Percentiles rank a stretch among this genome's conserved stretches.
Conservation (phyloP, 2,888 invertebrate species). For the Catocala nupta region DNA sequence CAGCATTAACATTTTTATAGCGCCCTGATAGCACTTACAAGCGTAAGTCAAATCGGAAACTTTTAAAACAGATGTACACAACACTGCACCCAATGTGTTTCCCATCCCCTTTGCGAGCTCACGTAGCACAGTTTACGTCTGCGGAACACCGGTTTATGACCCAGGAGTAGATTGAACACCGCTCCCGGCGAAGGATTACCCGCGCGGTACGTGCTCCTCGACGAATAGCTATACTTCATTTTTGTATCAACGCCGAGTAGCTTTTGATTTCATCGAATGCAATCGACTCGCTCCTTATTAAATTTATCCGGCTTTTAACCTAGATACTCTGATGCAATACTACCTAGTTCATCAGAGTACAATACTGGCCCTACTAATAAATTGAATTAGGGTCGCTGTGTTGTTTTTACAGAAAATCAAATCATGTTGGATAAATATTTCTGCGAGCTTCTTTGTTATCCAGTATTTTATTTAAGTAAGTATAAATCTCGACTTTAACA, state of each 20-base stretch:
- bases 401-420: conserved; percentile 1
- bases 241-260: conserved; percentile 50
- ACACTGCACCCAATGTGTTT: conserved; percentile 47
- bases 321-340: conserved; percentile 41
- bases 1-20: conserved; percentile 16
- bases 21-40: conserved; percentile 27
- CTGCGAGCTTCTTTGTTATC: background rate
- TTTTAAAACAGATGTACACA: conserved; percentile 43
- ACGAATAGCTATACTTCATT: conserved; percentile 56
- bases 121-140: conserved; percentile 70
- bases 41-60: conserved; percentile 33
- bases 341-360: conserved; percentile 37
- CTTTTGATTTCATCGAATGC: conserved; percentile 54
- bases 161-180: conserved; percentile 71
- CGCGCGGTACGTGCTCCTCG: conserved; percentile 60
- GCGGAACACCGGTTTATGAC: conserved; percentile 70
- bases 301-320: conserved; percentile 49
- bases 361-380: conserved; percentile 18
- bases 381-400: conserved; percentile 13
- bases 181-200: conserved; percentile 65
- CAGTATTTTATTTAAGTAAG: background rate
- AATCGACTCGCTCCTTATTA: conserved; percentile 48
- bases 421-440: background rate
- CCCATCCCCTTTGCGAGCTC: conserved; percentile 53
- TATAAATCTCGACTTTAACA: too few relatives aligned